phyloP scores from a whole-genome alignment of 2,113 vertebrate genomes.

The Dolichotis patagonum region DNA sequence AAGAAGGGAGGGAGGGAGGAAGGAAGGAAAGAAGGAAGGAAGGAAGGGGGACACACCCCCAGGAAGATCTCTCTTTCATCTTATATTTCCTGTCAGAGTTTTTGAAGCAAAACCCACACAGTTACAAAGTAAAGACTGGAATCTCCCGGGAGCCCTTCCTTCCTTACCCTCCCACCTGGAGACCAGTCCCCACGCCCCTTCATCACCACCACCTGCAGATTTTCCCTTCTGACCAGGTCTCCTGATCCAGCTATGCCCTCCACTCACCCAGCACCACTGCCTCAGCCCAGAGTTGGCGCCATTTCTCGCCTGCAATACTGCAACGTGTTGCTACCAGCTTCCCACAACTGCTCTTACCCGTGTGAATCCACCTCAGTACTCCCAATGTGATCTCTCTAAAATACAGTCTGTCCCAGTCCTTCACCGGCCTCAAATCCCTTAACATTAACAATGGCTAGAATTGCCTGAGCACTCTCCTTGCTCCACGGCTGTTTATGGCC shows the following conservation, averaged over 20 bases:
- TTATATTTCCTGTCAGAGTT: background rate
- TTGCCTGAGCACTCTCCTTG: background rate
- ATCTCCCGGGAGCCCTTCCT: background rate
- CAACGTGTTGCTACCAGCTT: background rate
- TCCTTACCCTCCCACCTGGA: background rate
- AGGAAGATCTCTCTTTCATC: background rate
- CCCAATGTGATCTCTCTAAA: background rate
- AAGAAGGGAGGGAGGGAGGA: rapidly evolving
- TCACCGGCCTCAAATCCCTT: background rate
- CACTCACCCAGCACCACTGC: background rate
- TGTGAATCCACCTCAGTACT: background rate
- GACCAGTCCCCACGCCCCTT: too few relatives aligned
- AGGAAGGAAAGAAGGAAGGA: too few relatives aligned
- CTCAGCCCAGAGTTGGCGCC: background rate
- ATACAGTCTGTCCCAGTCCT: background rate
- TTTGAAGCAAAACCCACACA: background rate
- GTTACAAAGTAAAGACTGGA: background rate
- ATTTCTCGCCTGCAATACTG: background rate
- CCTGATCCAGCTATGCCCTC: too few relatives aligned
- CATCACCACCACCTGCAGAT: background rate
- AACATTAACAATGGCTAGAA: background rate
- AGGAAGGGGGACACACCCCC: background rate
- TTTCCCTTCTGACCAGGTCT: background rate
- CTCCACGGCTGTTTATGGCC: background rate
- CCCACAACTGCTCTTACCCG: background rate